Evolutionary conservation across 2,888 invertebrate species (phyloP).

Genomic region (Lasius platythorax): DNA sequence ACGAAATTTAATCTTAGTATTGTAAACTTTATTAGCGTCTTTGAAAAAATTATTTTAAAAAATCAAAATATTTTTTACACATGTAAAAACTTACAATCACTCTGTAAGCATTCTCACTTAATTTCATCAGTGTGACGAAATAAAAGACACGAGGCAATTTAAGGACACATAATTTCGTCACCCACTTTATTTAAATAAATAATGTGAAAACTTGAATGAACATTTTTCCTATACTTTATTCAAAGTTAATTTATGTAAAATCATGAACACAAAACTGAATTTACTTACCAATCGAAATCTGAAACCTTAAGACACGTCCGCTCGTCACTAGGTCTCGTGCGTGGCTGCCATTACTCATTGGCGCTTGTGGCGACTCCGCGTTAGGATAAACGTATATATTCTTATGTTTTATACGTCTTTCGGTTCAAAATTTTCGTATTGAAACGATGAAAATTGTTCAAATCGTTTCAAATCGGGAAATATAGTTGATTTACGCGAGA

Average conservation of each 20-base stretch:
- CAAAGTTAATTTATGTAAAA: slow-evolving; percentile 5
- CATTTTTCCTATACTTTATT: not conserved
- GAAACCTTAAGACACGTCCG: not conserved
- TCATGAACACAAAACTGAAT: not conserved
- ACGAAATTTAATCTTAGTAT: slow-evolving; percentile 5
- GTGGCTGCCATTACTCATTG: not conserved
- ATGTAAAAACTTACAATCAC: not conserved
- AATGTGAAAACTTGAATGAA: not conserved
- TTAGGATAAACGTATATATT: not conserved
- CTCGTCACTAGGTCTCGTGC: not conserved
- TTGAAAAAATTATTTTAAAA: not conserved
- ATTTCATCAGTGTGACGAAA: not conserved
- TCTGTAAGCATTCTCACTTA: not conserved
- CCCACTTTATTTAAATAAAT: slow-evolving; percentile 1
- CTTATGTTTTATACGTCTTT: not conserved
- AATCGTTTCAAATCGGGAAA: too few relatives aligned
- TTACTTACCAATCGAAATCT: not conserved
- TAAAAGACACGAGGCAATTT: not conserved
- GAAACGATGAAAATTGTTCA: not conserved
- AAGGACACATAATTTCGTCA: slow-evolving; percentile 5
- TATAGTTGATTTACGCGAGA: not conserved
- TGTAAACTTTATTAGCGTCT: not conserved
- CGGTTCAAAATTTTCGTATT: not conserved
- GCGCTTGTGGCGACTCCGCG: not conserved
- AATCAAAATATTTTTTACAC: not conserved